Conservation (phyloP, 2,797 vertebrate species). For the Ctenopoma multispine region DNA sequence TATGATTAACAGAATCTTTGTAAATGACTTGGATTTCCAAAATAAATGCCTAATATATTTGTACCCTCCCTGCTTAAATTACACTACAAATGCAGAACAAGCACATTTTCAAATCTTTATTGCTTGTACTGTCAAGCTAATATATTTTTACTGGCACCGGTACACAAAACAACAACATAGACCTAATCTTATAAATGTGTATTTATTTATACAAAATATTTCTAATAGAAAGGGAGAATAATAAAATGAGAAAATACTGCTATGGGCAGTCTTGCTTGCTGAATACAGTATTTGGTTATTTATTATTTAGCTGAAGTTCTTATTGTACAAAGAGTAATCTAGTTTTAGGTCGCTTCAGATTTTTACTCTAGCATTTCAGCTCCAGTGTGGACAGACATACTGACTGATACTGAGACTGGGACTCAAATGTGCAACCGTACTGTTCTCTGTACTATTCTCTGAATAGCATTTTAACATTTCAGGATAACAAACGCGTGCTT, state of each 20-base stretch:
- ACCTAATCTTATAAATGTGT: not conserved
- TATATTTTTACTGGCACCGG: not conserved
- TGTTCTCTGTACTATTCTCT: too few species aligned
- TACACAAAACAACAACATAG: not conserved
- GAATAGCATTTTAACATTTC: too few species aligned
- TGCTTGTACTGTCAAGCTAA: not conserved
- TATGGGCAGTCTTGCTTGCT: not conserved
- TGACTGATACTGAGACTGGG: not conserved
- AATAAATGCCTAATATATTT: not conserved
- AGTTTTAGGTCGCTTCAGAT: not conserved
- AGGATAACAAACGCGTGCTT: not conserved
- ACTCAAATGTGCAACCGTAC: slow-evolving; percentile 5
- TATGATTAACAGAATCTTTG: slow-evolving; percentile 21
- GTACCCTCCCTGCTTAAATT: not conserved
- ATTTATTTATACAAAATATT: not conserved
- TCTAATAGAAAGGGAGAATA: slow-evolving; percentile 2
- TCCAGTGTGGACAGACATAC: not conserved
- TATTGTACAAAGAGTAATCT: not conserved
- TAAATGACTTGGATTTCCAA: slow-evolving; percentile 1
- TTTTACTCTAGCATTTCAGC: not conserved
- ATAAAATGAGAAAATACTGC: slow-evolving; percentile 2
- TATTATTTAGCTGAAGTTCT: slow-evolving; percentile 9
- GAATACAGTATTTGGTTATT: slow-evolving; percentile 5
- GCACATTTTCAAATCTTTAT: not conserved
- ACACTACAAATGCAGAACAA: not conserved